These are phyloP conservation scores for Leucosticte australis DNA, from an alignment of 2,113 vertebrate species.

Conservation along the genomic window DNA sequence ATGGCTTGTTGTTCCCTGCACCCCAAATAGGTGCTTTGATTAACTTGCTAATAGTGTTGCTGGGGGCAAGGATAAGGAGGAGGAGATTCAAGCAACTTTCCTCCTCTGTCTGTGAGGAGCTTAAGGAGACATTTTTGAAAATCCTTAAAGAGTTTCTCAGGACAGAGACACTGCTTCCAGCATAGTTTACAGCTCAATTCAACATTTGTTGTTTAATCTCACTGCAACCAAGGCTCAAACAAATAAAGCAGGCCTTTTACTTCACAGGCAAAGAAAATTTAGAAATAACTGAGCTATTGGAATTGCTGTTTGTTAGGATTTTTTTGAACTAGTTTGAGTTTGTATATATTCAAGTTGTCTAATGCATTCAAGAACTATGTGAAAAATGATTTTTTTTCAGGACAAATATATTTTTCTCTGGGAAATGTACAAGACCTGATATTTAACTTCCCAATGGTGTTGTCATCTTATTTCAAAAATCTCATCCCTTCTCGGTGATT, in stretches of 20 bases:
- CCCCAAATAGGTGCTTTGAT: background rate
- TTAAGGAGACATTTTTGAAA: background rate
- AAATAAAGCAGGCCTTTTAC: background rate
- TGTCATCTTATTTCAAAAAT: too few relatives aligned
- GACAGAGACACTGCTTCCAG: background rate
- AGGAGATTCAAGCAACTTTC: background rate
- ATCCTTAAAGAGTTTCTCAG: background rate
- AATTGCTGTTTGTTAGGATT: background rate
- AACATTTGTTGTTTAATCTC: background rate
- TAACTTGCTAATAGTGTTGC: background rate
- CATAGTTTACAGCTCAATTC: background rate
- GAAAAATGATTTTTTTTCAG: background rate
- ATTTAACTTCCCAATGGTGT: background rate
- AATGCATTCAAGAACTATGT: background rate
- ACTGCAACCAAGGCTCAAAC: background rate
- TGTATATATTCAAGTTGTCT: background rate
- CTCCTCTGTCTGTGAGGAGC: background rate
- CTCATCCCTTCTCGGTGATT: too few relatives aligned
- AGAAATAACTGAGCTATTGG: background rate
- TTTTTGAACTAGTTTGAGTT: background rate
- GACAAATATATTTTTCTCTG: background rate
- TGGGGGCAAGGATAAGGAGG: background rate
- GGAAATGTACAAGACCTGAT: background rate
- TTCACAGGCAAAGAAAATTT: background rate
- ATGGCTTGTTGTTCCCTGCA: background rate